These are phyloP conservation scores for Alces alces DNA, from an alignment of 2,113 vertebrate genomes.

Conservation along the genomic window DNA sequence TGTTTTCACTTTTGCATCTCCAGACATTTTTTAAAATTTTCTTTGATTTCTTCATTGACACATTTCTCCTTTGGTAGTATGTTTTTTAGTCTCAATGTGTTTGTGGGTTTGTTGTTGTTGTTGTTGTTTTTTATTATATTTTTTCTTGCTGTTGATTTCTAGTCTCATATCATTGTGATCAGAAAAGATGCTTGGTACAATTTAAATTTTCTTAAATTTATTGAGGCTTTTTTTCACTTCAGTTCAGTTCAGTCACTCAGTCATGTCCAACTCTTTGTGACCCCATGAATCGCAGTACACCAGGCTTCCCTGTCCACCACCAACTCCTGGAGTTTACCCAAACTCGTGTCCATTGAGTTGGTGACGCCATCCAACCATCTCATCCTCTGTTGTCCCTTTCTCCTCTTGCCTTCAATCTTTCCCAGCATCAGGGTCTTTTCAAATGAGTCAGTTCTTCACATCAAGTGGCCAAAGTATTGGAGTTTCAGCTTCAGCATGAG, in stretches of 20 bases:
- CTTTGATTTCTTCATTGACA: not conserved
- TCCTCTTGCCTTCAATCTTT: too few species aligned
- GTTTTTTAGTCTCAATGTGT: not conserved
- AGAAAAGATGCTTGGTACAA: not conserved
- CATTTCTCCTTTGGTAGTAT: not conserved
- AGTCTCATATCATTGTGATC: not conserved
- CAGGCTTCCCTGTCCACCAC: too few species aligned
- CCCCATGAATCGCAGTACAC: fast-evolving
- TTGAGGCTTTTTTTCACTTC: not conserved
- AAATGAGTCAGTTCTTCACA: too few species aligned
- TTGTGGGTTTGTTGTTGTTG: not conserved
- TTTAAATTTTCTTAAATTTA: not conserved
- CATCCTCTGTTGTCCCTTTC: too few species aligned
- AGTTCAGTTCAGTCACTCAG: too few species aligned
- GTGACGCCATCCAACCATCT: too few species aligned
- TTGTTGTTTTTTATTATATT: not conserved
- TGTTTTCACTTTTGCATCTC: not conserved
- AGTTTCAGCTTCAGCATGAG: too few species aligned
- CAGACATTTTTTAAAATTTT: not conserved
- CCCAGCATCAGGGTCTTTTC: too few species aligned
- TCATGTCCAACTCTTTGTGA: too few species aligned
- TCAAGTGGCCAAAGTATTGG: too few species aligned
- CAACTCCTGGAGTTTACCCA: too few species aligned
- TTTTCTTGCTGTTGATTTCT: not conserved
- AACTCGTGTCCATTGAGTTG: too few species aligned